A percentile compares a stretch with the other conserved stretches of the same genome.
These are phyloP conservation scores for Erpetoichthys calabaricus DNA, from an alignment of 2,797 vertebrate genomes.

Conservation along the genomic window DNA sequence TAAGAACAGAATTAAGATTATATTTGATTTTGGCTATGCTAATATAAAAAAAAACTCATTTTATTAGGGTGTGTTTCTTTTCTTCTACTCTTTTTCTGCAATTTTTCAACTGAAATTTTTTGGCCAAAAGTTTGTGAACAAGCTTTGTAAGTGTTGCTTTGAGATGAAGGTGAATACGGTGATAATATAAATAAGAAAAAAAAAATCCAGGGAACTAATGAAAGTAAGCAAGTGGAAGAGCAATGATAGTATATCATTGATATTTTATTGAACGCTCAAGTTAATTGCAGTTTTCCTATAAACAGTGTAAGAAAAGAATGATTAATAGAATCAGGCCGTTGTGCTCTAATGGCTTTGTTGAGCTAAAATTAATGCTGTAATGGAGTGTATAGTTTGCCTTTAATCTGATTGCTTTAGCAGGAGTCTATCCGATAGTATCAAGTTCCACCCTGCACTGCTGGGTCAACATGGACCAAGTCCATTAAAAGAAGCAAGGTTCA, in stretches of 20 bases:
- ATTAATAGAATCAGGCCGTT: constrained; percentile 65
- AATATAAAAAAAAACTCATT: no score
- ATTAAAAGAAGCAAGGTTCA: constrained; percentile 95
- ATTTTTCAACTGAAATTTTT: no score
- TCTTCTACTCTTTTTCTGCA: no score
- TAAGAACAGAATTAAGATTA: no score
- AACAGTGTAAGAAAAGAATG: constrained; percentile 70
- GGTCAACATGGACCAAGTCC: constrained; percentile 83
- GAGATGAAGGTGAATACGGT: no score
- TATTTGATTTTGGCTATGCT: no score
- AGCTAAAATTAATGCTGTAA: constrained; percentile 72
- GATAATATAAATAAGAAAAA: no score
- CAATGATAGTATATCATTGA: constrained; percentile 5
- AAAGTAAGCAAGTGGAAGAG: neutral
- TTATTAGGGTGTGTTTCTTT: no score
- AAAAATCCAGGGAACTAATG: no score
- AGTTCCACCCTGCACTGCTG: constrained; percentile 77
- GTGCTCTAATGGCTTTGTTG: constrained; percentile 70
- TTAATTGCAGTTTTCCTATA: constrained; percentile 51
- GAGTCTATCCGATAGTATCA: constrained; percentile 82
- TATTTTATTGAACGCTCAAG: constrained; percentile 35
- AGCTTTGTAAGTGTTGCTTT: no score
- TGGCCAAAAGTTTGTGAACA: no score
- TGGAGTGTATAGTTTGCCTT: constrained; percentile 73
- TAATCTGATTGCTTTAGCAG: constrained; percentile 95